Evolutionary conservation across 1,140 invertebrate genomes (phyloP), one percentile per base, ranked within the genome.

Genomic region (Ips nitidus): DNA sequence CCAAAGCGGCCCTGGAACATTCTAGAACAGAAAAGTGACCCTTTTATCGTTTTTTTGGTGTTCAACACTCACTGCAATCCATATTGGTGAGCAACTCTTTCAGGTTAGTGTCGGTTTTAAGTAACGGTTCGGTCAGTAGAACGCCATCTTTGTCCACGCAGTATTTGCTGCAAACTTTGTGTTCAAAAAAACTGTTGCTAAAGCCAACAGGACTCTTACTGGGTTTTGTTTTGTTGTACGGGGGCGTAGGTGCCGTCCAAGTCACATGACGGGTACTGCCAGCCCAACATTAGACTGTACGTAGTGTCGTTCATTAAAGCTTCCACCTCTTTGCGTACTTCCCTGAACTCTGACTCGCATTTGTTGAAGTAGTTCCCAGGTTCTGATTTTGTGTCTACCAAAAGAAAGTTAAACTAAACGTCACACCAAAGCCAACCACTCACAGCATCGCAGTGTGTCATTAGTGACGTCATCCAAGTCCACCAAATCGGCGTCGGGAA

Each of bases 231-330:
- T 50, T 74, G 42, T 71, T 80, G 78, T 1, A 80, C 72, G 4
- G 75, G 59, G n/a, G 72, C 76, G 71, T 80, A 86, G 58, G 82
- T 83, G 1, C 86, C 86, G 77, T 87, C 86, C 0, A 85, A 80
- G 69, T 84, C 79, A 73, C 86, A 88, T 42, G 75, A 77, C 1
- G 81, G 78, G 41, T 81, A 73, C 3, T 71, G 66, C 43, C 75
- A 80, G 43, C 81, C 81, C 60, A 80, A 78, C 47, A 81, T 75
- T 41, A 76, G 79, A 57, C 70, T 65, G 53, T 68, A 75, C 2
- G 57, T 50, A 53, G 59, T 45, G n/a, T 75, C 73, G 80, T 39
- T 81, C 81, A 37, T 80, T 75, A 53, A 79, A 66, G 68, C 65
- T 38, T 71, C 8, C 1, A 84, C 75, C 36, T 80, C 62, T 4